A percentile compares a stretch with the other conserved stretches of the same genome.
Conservation (phyloP, 2,113 vertebrate genomes). For the Rostratula benghalensis region DNA sequence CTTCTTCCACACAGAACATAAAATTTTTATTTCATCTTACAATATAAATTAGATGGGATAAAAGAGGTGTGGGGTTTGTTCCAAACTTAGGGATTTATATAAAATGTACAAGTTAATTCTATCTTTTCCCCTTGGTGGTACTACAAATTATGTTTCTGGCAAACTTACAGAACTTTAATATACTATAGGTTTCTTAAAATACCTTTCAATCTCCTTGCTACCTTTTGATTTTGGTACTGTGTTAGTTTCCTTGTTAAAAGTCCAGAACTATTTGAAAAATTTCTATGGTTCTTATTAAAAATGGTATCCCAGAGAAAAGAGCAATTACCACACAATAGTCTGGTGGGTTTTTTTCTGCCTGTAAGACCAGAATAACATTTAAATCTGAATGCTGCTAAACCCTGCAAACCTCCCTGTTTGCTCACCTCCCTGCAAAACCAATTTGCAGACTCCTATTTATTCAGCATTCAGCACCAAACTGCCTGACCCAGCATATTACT, state of each 20-base stretch:
- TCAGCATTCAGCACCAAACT: not conserved
- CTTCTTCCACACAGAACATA: constrained; percentile 62
- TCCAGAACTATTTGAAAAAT: not conserved
- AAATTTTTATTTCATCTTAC: constrained; percentile 72
- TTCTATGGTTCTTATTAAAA: not conserved
- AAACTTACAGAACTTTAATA: not conserved
- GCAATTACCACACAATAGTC: not conserved
- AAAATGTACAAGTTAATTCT: constrained; percentile 6
- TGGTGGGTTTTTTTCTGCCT: not conserved
- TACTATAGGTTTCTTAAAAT: not conserved
- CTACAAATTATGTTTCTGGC: not conserved
- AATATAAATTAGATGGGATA: constrained; percentile 75
- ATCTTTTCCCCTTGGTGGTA: not conserved
- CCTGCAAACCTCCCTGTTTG: not conserved
- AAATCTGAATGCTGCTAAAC: not conserved
- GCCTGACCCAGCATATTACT: not conserved
- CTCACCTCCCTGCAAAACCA: not conserved
- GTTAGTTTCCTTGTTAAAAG: not conserved
- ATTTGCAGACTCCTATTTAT: not conserved
- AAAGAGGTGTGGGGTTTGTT: constrained; percentile 10
- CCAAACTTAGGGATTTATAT: constrained; percentile 12
- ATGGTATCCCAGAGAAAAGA: not conserved
- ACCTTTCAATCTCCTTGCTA: not conserved
- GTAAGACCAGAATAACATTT: not conserved
- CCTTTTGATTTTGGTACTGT: not conserved